Evolutionary conservation across 2,113 vertebrate species (phyloP).

Genomic region (Cyphomyrus plagiostoma): DNA sequence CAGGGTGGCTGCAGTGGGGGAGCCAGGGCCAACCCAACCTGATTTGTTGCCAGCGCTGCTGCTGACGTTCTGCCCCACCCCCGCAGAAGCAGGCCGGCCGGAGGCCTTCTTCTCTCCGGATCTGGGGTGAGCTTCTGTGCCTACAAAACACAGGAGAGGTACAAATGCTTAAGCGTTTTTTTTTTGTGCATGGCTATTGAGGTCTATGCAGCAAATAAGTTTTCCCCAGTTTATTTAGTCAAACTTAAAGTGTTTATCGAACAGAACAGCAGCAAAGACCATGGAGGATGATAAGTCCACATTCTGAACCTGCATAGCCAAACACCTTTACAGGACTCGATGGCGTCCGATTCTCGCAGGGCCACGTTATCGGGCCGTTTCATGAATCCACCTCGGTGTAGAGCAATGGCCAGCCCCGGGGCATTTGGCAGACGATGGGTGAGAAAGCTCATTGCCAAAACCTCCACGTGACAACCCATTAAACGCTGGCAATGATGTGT

Average conservation of each 20-base stretch:
- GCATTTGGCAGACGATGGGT: background rate
- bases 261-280: background rate
- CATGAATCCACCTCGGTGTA: background rate
- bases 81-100: conserved; percentile 45
- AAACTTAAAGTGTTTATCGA: background rate
- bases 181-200: background rate
- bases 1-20: background rate
- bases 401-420: background rate
- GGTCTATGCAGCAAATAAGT: background rate
- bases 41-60: conserved; percentile 54
- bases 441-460: background rate
- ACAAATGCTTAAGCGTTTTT: background rate
- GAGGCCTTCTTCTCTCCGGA: conserved; percentile 69
- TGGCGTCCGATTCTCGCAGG: background rate
- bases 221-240: background rate
- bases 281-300: background rate
- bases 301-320: background rate
- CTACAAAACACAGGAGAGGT: conserved; percentile 41
- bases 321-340: background rate
- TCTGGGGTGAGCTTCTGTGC: conserved; percentile 59
- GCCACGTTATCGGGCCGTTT: background rate
- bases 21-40: conserved; percentile 50
- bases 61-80: conserved; percentile 59
- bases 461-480: background rate
- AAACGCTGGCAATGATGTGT: background rate